Evolutionary conservation across 2,113 vertebrate species (phyloP), one percentile per base, ranked within the genome.

Genomic region (Pleuronectes platessa): DNA sequence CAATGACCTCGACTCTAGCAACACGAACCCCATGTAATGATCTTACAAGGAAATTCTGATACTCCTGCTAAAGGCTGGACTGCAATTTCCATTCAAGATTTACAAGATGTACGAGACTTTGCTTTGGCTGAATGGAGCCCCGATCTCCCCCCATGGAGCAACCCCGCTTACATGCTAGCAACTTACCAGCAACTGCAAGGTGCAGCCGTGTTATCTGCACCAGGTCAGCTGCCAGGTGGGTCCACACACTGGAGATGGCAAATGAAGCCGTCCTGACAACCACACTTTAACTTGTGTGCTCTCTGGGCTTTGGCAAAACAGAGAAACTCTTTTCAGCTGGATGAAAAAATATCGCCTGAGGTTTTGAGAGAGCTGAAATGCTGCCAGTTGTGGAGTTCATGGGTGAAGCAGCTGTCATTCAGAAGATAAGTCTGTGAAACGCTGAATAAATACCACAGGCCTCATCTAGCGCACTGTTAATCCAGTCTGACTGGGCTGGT

Each of bases 221-320:
- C 71, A 74, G 68, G 76, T 77, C 74, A 81, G 84, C 81, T 79
- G 84, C 84, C 86, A 70, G 83, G 74, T 63, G 18, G 69, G 60
- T 37, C 68, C 68, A 79, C 58, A 56, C 23, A 42, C 78, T 3
- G 55, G 82, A 20, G 62, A 70, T 68, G 76, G 66, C 74, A 81
- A 54, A 85, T 65, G 45, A 78, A 75, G 13, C 68, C 3, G 45
- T 78, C 64, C 69, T 76, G 72, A 83, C 76, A 85, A 76, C 76
- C 69, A 68, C 51, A 68, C 64, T 70, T 78, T 40, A 65, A 66
- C 58, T 64, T 55, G 70, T 55, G 23, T 82, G 78, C 78, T 74
- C 68, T 58, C 56, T 55, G 23, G 80, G 78, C 76, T 76, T 71
- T 58, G 60, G 66, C 58, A 65, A 74, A 81, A 64, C 65, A 72